Evolutionary conservation across 2,113 vertebrate genomes (phyloP).

Genomic region (Crypturellus undulatus): DNA sequence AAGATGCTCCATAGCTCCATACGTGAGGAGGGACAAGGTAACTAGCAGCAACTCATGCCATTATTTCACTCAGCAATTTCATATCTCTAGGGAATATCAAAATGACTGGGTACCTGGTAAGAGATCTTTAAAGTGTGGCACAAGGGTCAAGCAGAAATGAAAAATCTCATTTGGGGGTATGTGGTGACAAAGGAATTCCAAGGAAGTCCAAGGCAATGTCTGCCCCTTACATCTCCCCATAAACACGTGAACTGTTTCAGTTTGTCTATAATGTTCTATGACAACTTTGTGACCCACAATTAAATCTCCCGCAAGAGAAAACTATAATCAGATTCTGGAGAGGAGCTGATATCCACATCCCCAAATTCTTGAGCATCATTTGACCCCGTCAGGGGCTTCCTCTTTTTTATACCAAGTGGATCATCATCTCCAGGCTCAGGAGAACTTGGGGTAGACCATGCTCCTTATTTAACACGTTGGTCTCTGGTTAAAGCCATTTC

Average conservation of each 20-base stretch:
- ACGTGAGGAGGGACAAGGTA: background rate
- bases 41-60: background rate
- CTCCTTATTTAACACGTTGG: fast-evolving
- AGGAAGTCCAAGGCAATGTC: background rate
- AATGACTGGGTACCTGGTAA: background rate
- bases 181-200: background rate
- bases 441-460: background rate
- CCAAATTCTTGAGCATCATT: background rate
- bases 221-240: background rate
- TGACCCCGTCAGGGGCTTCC: background rate
- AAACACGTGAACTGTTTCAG: background rate
- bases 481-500: background rate
- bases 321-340: background rate
- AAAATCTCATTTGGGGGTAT: background rate
- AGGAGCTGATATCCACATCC: background rate
- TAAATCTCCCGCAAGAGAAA: background rate
- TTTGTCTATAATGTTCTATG: background rate
- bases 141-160: background rate
- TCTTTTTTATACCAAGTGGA: fast-evolving
- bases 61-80: background rate
- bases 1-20: no score
- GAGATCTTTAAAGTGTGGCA: background rate
- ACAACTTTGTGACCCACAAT: background rate
- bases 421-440: background rate
- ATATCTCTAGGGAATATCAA: background rate